Base-by-base conservation (phyloP, 2,888 invertebrate species). In the Schizotus pectinicornis region DNA sequence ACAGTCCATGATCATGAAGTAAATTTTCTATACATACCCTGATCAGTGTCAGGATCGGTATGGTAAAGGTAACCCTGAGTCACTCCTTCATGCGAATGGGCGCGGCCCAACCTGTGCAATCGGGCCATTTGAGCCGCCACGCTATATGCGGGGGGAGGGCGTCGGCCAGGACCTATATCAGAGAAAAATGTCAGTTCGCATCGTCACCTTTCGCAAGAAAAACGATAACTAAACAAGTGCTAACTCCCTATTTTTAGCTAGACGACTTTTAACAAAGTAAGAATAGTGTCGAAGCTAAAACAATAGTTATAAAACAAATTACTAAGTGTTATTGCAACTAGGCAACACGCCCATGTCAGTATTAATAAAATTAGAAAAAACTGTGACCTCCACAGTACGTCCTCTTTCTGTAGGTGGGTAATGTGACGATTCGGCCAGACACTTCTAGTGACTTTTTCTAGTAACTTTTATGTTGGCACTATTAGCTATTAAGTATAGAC, bases 61-160 rank as follows among this genome's bases (percentile, higher is more conserved):
- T 88, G 88, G 78, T 87, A 90, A 76, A 88, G 88, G 78, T 87
- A 88, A 68, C 88, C 85, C 69, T 89, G 86, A 61, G 91, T 89
- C 65, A 92, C 91, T 69, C 92, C 92, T 80, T 93, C 93, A 80
- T 92, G 91, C 65, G 91, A 92, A 82, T 92, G 92, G 46, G 92
- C 92, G 69, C 92, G 85, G 68, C 91, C 91, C 65, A 92, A 84
- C 68, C 91, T 86, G 80, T 92, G 91, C 69, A 90, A 84, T 61
- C 92, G 86, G 69, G 92, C 91, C 86, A 93, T 90, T 77, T 93
- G 92, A 51, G 93, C 91, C 47, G 93, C 93, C 66, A 92, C 87
- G 74, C 89, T 90, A 83, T 94, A 94, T 49, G 91, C 89, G 36
- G 92, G 92, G 53, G 90, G 91, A 73, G 90, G 90, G 76, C 90